phyloP scores from a whole-genome alignment of 2,113 vertebrate species.

The Synodontis membranacea region DNA sequence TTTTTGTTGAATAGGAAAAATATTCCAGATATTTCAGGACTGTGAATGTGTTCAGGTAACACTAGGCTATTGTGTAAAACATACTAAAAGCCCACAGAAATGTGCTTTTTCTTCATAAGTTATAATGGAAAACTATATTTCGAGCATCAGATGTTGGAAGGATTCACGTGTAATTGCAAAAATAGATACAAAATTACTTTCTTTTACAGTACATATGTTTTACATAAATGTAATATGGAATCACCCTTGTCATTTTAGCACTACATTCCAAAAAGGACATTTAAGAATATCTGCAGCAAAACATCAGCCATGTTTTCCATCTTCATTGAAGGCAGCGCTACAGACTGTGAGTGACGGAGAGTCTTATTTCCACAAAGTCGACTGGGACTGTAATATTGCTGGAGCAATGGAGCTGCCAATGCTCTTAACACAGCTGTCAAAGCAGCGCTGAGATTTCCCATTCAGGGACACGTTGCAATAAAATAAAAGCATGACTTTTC shows the following conservation, averaged over 20 bases:
- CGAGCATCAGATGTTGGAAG: neutral
- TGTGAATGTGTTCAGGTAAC: too few relatives aligned
- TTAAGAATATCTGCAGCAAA: neutral
- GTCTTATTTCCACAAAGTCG: slow-evolving; percentile 39
- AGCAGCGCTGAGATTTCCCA: slow-evolving; percentile 38
- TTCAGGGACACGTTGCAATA: slow-evolving; percentile 31
- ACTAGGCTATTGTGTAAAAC: too few relatives aligned
- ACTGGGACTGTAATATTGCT: slow-evolving; percentile 17
- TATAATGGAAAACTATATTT: neutral
- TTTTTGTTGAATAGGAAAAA: too few relatives aligned
- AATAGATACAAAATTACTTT: too few relatives aligned
- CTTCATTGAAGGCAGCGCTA: neutral
- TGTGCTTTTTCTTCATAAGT: neutral
- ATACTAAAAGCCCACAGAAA: neutral
- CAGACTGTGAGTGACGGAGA: slow-evolving; percentile 27
- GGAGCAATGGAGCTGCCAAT: slow-evolving; percentile 32
- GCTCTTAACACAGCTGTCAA: slow-evolving; percentile 43
- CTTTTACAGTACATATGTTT: too few relatives aligned
- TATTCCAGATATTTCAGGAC: too few relatives aligned
- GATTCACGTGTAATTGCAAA: neutral
- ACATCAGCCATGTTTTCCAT: neutral
- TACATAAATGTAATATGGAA: too few relatives aligned
- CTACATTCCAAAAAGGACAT: neutral
- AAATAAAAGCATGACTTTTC: slow-evolving; percentile 41
- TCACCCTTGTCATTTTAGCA: neutral